Evolutionary conservation across 2,797 vertebrate species (phyloP), one percentile per base, ranked within the genome.

Genomic region (Novumbra hubbsi): DNA sequence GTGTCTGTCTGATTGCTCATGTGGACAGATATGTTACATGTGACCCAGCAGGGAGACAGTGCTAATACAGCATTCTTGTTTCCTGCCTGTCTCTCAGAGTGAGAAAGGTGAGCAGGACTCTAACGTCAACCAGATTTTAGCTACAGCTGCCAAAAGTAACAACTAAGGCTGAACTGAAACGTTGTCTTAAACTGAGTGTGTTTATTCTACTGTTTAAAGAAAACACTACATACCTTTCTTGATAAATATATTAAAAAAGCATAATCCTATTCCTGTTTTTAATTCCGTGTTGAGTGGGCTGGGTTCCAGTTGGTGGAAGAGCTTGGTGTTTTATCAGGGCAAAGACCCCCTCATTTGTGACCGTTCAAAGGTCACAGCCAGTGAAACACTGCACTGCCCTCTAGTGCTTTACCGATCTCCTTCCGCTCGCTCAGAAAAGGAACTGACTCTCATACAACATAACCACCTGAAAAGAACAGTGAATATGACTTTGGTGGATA

Each of bases 361-460:
- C 90, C 89, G 82, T 80, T 84, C 82, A 87, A 88, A 92, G 95
- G 94, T 95, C 95, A 94, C 80, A 86, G 83, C 84, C 93, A 93
- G 71, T 82, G 87, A 89, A 93, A 94, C 94, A 88, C 95, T 91
- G 94, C 93, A 96, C 94, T 95, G 95, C 95, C 96, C 94, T 95
- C 96, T 97, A 96, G 96, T 95, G 96, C 93, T 90, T 77, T 76
- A 52, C 78, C 27, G n/a, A n/a, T n/a, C 79, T 72, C 84, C 65
- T 8, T 30, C 69, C 17, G 4, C 32, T n/a, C 17, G 2, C 21
- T 19, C 12, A 55, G 24, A 55, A 38, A 55, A 24, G 70, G 73
- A 67, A n/a, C 69, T 74, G 63, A 65, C 75, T 76, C 60, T 52
- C 71, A 57, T 66, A 76, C 64, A 15, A 8, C 57, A 62, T 11